phyloP scores from a whole-genome alignment of 2,888 invertebrate species.

The Lapara coniferarum region DNA sequence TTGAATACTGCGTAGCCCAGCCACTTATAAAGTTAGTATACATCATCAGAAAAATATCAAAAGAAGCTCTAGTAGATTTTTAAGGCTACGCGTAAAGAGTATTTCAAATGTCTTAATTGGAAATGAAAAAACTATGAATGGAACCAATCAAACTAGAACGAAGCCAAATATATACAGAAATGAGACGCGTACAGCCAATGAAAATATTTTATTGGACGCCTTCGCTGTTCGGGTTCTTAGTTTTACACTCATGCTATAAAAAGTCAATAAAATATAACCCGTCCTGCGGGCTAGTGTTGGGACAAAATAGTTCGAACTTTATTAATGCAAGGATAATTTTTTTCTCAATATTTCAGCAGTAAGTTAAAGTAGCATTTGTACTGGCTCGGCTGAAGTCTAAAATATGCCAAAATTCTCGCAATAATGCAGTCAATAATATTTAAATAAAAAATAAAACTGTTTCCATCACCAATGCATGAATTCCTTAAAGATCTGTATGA shows the following conservation, averaged over 20 bases:
- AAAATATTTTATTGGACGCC: slow-evolving; percentile 14
- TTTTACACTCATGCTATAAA: slow-evolving; percentile 18
- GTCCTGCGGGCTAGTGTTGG: slow-evolving; percentile 1
- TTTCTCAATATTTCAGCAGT: too few relatives aligned
- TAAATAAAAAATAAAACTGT: too few relatives aligned
- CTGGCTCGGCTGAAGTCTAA: too few relatives aligned
- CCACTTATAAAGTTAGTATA: too few relatives aligned
- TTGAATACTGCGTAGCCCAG: too few relatives aligned
- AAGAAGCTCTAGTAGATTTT: too few relatives aligned
- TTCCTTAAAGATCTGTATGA: too few relatives aligned
- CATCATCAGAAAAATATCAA: too few relatives aligned
- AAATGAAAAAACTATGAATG: neutral
- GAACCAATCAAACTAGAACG: neutral
- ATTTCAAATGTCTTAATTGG: neutral
- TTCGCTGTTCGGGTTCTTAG: slow-evolving; percentile 6
- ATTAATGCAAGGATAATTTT: too few relatives aligned
- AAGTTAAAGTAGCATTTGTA: neutral
- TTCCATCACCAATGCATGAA: too few relatives aligned
- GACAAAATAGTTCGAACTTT: neutral
- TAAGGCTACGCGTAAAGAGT: neutral
- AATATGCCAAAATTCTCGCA: too few relatives aligned
- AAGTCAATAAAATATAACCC: slow-evolving; percentile 16
- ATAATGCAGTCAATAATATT: neutral
- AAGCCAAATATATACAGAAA: slow-evolving; percentile 6
- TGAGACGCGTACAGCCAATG: slow-evolving; percentile 9